phyloP scores from a whole-genome alignment of 2,888 invertebrate species.

The Stenodera caucasica region DNA sequence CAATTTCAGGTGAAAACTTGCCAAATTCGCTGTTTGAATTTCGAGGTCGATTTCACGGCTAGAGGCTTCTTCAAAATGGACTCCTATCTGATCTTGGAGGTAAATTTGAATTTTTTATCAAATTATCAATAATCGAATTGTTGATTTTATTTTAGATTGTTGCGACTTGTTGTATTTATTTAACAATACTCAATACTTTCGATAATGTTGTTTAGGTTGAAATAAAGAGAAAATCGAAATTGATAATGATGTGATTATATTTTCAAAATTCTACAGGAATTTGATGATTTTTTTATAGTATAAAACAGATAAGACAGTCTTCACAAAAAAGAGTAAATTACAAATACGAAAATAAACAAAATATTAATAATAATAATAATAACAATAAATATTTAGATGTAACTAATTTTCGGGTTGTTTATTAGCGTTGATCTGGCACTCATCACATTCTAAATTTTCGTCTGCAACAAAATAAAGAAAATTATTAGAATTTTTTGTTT shows the following conservation, averaged over 20 bases:
- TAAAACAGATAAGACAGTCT: slow-evolving; percentile 7
- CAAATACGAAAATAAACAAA: slow-evolving; percentile 15
- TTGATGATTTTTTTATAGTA: background rate
- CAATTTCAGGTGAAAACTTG: background rate
- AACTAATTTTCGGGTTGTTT: slow-evolving; percentile 4
- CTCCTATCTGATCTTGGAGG: slow-evolving; percentile 8
- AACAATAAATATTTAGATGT: background rate
- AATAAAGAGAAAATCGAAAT: background rate
- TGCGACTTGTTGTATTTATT: slow-evolving; percentile 21
- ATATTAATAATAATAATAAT: background rate
- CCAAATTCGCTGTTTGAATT: background rate
- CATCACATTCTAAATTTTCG: slow-evolving; percentile 17
- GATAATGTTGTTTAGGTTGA: slow-evolving; percentile 5
- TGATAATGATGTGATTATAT: background rate
- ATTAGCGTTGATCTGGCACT: slow-evolving; percentile 14
- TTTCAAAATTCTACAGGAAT: slow-evolving; percentile 5
- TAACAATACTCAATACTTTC: slow-evolving; percentile 20
- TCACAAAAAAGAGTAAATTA: slow-evolving; percentile 13
- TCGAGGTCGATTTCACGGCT: slow-evolving; percentile 6
- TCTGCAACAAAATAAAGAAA: background rate
- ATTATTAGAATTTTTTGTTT: background rate
- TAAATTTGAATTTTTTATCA: background rate
- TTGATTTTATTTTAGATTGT: slow-evolving; percentile 20
- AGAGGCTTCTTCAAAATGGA: slow-evolving; percentile 14
- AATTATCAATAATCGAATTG: background rate